Evolutionary conservation across 2,888 invertebrate species (phyloP).

Genomic region (Polia nebulosa): DNA sequence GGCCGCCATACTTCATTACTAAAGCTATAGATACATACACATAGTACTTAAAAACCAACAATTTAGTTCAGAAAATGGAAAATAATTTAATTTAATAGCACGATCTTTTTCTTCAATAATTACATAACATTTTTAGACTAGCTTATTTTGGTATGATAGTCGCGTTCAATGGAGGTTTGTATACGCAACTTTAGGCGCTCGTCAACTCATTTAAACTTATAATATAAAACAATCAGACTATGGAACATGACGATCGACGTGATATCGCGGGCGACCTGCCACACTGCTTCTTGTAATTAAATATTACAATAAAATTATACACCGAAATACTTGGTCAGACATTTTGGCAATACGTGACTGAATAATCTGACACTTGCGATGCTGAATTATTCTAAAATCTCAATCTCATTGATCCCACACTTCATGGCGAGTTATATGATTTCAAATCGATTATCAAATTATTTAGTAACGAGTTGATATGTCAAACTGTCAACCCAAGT

Average conservation of each 20-base stretch:
- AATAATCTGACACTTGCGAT: conserved; percentile 25
- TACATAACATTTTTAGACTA: conserved; percentile 60
- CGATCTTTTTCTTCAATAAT: conserved; percentile 40
- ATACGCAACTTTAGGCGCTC: conserved; percentile 44
- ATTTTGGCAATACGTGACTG: conserved; percentile 26
- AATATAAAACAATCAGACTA: conserved; percentile 54
- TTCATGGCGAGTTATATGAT: conserved; percentile 21
- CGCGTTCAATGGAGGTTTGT: conserved; percentile 33
- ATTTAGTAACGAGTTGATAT: background rate
- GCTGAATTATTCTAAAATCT: background rate
- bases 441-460: background rate
- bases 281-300: conserved; percentile 60
- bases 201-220: conserved; percentile 61
- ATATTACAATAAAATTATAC: conserved; percentile 64
- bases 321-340: conserved; percentile 38
- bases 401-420: conserved; percentile 23
- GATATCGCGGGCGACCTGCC: conserved; percentile 56
- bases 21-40: conserved; percentile 48
- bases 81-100: conserved; percentile 57
- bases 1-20: conserved; percentile 64
- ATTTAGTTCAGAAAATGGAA: conserved; percentile 42
- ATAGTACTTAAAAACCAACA: conserved; percentile 42
- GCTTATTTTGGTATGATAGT: conserved; percentile 63
- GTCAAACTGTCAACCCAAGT: conserved; percentile 36
- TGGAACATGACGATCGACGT: conserved; percentile 51